Evolutionary conservation across 2,888 invertebrate species (phyloP).

Genomic region (Melanostoma scalare): DNA sequence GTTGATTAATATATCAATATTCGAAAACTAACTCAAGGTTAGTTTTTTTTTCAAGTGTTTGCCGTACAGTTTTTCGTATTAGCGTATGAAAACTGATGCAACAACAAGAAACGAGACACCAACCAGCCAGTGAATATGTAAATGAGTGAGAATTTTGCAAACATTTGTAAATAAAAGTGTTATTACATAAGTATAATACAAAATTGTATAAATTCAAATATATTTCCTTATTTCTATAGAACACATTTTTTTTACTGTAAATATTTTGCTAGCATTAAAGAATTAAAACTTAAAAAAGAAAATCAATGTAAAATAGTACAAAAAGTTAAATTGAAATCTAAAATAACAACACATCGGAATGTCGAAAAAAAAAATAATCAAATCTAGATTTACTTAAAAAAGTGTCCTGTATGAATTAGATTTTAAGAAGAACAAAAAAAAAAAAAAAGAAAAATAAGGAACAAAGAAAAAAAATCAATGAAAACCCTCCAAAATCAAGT

Average conservation of each 20-base stretch:
- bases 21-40: too few relatives aligned
- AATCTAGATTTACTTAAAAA: conserved; percentile 40
- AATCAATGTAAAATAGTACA: conserved; percentile 72
- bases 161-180: conserved; percentile 53
- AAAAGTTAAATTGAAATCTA: conserved; percentile 28
- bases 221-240: conserved; percentile 48
- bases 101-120: conserved; percentile 30
- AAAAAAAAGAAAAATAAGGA: conserved; percentile 20
- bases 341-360: conserved; percentile 58
- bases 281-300: conserved; percentile 1
- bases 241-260: conserved; percentile 52
- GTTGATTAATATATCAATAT: conserved; percentile 34
- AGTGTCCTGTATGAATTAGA: conserved; percentile 39
- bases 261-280: conserved; percentile 18
- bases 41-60: too few relatives aligned
- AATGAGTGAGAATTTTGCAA: conserved; percentile 48
- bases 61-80: conserved; percentile 5
- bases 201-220: conserved; percentile 38
- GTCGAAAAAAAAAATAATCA: conserved; percentile 33
- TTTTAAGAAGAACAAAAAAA: conserved; percentile 32
- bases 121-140: conserved; percentile 36
- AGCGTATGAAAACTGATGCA: conserved; percentile 6
- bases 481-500: conserved; percentile 64
- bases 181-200: conserved; percentile 35
- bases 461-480: conserved; percentile 36